These are phyloP conservation scores for Ceyx margarethae DNA, from an alignment of 2,113 vertebrate species.

Conservation along the genomic window DNA sequence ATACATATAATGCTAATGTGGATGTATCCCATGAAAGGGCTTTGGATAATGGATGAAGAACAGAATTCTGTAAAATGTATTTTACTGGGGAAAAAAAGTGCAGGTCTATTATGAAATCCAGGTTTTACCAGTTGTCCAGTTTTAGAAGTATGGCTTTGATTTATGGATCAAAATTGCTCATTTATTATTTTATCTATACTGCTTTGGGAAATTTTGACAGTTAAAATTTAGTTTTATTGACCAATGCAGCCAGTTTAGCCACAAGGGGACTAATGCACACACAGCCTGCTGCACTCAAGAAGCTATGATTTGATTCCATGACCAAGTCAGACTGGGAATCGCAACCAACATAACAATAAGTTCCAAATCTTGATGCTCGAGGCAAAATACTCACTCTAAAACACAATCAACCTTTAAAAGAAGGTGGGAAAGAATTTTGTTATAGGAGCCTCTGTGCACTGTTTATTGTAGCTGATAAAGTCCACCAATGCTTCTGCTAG, in stretches of 20 bases:
- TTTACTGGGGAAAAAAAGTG: background rate
- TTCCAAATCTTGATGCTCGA: constrained; percentile 69
- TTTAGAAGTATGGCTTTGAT: constrained; percentile 76
- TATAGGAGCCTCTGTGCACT: constrained; percentile 47
- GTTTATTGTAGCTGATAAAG: constrained; percentile 36
- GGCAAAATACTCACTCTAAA: constrained; percentile 76
- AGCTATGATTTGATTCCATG: constrained; percentile 73
- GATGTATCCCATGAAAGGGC: background rate
- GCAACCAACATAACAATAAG: constrained; percentile 74
- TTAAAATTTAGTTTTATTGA: constrained; percentile 84
- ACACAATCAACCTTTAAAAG: constrained; percentile 69
- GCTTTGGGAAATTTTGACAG: constrained; percentile 80
- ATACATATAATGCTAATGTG: background rate
- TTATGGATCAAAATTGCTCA: constrained; percentile 79
- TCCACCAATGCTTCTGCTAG: constrained; percentile 20
- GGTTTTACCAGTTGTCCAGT: constrained; percentile 61
- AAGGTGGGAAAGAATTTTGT: constrained; percentile 46
- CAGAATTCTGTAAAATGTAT: background rate
- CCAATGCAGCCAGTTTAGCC: constrained; percentile 74
- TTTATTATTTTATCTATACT: constrained; percentile 81
- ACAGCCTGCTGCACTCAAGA: constrained; percentile 73
- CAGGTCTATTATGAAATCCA: constrained; percentile 50
- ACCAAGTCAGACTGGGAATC: constrained; percentile 71
- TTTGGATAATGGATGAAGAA: constrained; percentile 12
- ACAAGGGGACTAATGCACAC: constrained; percentile 71